These are phyloP conservation scores for Apodemus speciosus DNA, from an alignment of 2,113 vertebrate species.

Conservation along the genomic window DNA sequence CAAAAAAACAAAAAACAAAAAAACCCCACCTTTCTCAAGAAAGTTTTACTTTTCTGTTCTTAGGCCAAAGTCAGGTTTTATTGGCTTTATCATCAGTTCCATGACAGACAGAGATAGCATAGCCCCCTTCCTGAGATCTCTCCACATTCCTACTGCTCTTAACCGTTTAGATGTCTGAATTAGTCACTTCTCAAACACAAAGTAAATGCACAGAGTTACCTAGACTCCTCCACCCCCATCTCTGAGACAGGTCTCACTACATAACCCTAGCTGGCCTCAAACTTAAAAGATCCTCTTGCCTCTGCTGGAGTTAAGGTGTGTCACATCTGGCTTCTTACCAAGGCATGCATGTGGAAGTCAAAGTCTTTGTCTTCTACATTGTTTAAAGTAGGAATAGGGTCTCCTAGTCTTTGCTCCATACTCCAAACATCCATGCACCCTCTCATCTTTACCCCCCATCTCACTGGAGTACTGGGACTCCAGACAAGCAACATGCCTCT, in stretches of 20 bases:
- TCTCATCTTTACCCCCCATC: neutral
- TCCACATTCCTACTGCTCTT: neutral
- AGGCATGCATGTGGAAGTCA: neutral
- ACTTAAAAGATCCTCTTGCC: neutral
- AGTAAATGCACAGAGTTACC: neutral
- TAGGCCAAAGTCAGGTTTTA: neutral
- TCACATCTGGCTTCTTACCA: neutral
- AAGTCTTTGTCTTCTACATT: neutral
- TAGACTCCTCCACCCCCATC: neutral
- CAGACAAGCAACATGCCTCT: neutral
- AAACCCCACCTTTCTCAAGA: too few species aligned
- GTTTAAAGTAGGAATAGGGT: neutral
- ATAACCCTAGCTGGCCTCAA: neutral
- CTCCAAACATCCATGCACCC: neutral
- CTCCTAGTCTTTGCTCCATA: neutral
- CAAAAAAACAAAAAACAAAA: too few species aligned
- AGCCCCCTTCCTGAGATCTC: neutral
- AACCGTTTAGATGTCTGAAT: neutral
- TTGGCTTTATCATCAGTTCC: neutral
- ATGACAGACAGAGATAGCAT: neutral
- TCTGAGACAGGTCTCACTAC: neutral
- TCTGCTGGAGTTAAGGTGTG: neutral
- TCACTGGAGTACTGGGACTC: too few species aligned
- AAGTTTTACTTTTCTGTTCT: slow-evolving; percentile 26
- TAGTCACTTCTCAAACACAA: slow-evolving; percentile 16